Evolutionary conservation across 2,888 invertebrate species (phyloP), one percentile per base, ranked within the genome.

Genomic region (Drosophila eohydei): DNA sequence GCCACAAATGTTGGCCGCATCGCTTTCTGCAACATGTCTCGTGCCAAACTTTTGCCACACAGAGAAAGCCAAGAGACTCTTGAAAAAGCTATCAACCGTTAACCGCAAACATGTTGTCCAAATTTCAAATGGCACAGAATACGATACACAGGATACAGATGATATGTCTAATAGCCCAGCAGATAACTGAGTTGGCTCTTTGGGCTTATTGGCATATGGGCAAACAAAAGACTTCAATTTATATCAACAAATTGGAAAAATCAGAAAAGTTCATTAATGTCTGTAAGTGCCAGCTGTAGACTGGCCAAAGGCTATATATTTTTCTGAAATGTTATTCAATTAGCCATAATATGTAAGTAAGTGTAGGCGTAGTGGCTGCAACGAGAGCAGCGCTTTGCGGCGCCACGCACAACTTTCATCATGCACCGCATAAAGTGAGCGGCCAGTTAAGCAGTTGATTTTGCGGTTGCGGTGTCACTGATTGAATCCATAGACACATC

Each of bases 71-170:
- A 81, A 78, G 68, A 78, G 65, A 58, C 66, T 58, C 78, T 78
- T 81, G 59, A 82, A 75, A 75, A 88, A 74, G 79, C 90, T 71
- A 84, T 88, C 83, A 81, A 57, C 73, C 55, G 77, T 88, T 88
- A 70, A 88, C 83, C 83, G 63, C 89, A 89, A 89, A 84, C 78
- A 84, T 84, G 89, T 84, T 84, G 82, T 64, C 52, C 64, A 69
- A 58, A 68, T 81, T 78, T 57, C 56, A 63, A 76, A 85, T 68
- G 63, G 48, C 34, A 32, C 0, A 32, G 30, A 41, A 55, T 54
- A 80, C 62, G 32, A 14, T 48, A 38, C 43, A 38, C 30, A 52
- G 26, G 28, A 46, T n/a, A 28, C n/a, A 28, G 46, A 54, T 62
- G 52, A 55, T 63, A 74, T 52, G 21, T 50, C 44, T 44, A 61